phyloP scores from a whole-genome alignment of 2,888 invertebrate species.

The Acronicta psi region DNA sequence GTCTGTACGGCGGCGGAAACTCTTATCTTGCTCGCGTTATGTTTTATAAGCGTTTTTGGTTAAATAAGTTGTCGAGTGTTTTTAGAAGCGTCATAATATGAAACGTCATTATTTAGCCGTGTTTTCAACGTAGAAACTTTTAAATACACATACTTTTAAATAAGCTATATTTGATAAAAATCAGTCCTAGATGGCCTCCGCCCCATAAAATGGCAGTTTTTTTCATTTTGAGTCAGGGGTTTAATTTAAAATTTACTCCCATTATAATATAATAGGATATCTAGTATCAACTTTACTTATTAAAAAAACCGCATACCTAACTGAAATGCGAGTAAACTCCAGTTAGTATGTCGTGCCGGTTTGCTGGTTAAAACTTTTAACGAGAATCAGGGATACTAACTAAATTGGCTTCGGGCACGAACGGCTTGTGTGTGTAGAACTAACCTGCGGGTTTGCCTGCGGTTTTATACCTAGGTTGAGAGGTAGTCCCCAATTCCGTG shows the following conservation, averaged over 20 bases:
- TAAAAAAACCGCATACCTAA: background rate
- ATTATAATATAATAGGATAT: too few relatives aligned
- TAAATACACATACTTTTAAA: too few relatives aligned
- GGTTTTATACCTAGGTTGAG: slow-evolving; percentile 38
- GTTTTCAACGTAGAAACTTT: background rate
- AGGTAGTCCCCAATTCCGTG: slow-evolving; percentile 4
- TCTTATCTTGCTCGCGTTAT: slow-evolving; percentile 46
- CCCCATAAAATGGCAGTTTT: too few relatives aligned
- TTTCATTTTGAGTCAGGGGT: too few relatives aligned
- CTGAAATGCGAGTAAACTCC: background rate
- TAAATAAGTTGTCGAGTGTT: slow-evolving; percentile 49
- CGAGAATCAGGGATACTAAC: slow-evolving; percentile 45
- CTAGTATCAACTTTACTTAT: too few relatives aligned
- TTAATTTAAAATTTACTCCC: too few relatives aligned
- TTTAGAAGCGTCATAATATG: slow-evolving; percentile 30
- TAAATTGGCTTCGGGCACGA: slow-evolving; percentile 52
- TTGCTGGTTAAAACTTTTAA: slow-evolving; percentile 54
- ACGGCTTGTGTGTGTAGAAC: slow-evolving; percentile 26
- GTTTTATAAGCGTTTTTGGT: slow-evolving; percentile 44
- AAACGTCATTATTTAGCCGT: slow-evolving; percentile 28
- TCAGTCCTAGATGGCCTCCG: too few relatives aligned
- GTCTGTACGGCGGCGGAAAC: slow-evolving; percentile 30
- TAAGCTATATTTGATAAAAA: too few relatives aligned
- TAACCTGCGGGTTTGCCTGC: slow-evolving; percentile 10
- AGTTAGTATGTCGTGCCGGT: slow-evolving; percentile 17